A percentile compares a stretch with the other conserved stretches of the same genome.
Conservation (phyloP, 2,888 invertebrate genomes). For the Nemotelus pantherinus region DNA sequence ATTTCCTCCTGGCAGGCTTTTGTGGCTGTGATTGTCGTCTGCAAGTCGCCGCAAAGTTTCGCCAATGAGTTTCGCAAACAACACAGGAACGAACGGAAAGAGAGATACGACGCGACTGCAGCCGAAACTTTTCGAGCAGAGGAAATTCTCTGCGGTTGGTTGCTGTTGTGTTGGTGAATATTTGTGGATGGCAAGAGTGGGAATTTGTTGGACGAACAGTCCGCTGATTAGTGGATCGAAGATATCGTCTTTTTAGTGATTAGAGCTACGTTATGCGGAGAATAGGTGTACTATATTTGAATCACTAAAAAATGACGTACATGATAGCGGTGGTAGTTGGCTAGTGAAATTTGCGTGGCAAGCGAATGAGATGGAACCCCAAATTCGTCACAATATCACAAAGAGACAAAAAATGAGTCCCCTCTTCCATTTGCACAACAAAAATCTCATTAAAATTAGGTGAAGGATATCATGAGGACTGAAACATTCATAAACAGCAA, state of each 20-base stretch:
- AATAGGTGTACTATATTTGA: neutral
- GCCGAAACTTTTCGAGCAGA: neutral
- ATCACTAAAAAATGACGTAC: neutral
- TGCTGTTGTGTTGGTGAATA: neutral
- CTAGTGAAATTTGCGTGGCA: no score
- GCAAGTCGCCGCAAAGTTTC: neutral
- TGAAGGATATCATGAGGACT: no score
- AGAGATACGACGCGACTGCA: conserved; percentile 1
- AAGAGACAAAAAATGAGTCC: no score
- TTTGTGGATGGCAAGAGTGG: neutral
- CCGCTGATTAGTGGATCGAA: neutral
- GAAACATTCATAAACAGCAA: no score
- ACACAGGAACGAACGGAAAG: neutral
- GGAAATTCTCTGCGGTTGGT: neutral
- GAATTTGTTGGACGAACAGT: neutral
- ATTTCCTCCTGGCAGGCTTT: neutral
- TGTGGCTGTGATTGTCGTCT: neutral
- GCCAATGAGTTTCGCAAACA: neutral
- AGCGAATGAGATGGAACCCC: no score
- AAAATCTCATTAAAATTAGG: no score
- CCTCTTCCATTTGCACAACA: no score
- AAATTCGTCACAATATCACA: no score
- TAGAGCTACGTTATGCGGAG: neutral
- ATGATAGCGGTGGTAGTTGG: no score
- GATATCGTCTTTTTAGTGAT: neutral